Evolutionary conservation across 2,888 invertebrate genomes (phyloP).

Genomic region (Conomelus anceps): DNA sequence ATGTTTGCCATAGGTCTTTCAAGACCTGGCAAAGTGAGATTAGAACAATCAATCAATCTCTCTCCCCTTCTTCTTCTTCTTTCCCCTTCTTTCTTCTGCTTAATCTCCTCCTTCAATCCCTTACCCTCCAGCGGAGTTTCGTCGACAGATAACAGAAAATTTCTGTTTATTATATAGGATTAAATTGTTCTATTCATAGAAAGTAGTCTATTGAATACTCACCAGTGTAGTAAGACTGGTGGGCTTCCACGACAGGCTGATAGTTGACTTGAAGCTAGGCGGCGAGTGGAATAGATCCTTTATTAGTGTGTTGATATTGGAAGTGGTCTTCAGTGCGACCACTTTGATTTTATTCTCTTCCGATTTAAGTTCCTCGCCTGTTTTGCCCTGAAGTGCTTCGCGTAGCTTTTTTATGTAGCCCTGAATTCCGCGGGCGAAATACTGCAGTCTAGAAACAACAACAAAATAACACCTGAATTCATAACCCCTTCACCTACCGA

Average conservation of each 20-base stretch:
- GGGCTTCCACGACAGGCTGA: slow-evolving; percentile 68
- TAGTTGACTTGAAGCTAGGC: slow-evolving; percentile 80
- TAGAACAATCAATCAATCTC: too few relatives aligned
- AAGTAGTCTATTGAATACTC: not conserved
- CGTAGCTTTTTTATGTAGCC: slow-evolving; percentile 68
- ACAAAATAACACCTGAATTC: slow-evolving; percentile 16
- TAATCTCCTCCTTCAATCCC: too few relatives aligned
- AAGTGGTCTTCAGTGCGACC: slow-evolving; percentile 79
- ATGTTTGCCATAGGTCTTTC: too few relatives aligned
- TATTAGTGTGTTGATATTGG: slow-evolving; percentile 86
- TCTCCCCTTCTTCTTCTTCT: not conserved
- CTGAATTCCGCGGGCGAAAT: slow-evolving; percentile 86
- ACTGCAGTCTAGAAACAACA: slow-evolving; percentile 60
- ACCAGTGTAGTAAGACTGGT: slow-evolving; percentile 5
- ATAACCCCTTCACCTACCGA: not conserved
- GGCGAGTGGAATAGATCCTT: slow-evolving; percentile 92
- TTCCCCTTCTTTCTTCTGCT: not conserved
- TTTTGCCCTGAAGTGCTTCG: slow-evolving; percentile 55
- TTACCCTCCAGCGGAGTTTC: not conserved
- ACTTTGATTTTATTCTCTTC: slow-evolving; percentile 67
- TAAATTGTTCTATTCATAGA: not conserved
- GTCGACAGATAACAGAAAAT: not conserved
- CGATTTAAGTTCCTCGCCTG: slow-evolving; percentile 51
- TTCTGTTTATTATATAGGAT: too few relatives aligned
- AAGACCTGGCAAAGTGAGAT: too few relatives aligned